Evolutionary conservation across 2,113 vertebrate genomes (phyloP).

Genomic region (Sapayoa aenigma): DNA sequence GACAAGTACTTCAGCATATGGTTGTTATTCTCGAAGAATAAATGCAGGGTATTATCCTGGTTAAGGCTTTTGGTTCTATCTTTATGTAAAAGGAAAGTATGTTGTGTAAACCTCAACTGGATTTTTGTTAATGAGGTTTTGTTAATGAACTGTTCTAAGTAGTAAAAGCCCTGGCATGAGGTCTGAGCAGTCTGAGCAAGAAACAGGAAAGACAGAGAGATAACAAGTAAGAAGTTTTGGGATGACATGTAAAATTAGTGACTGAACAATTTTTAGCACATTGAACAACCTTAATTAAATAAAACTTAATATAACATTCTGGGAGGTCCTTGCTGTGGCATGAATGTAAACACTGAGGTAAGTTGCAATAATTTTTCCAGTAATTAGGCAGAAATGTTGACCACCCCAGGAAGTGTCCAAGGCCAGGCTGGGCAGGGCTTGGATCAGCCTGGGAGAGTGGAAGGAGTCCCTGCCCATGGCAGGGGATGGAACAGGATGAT

Average conservation of each 20-base stretch:
- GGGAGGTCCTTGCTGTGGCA: not conserved
- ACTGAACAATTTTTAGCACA: not conserved
- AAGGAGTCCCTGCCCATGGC: not conserved
- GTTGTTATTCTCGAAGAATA: not conserved
- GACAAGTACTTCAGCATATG: not conserved
- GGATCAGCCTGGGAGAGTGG: not conserved
- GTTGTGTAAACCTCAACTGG: not conserved
- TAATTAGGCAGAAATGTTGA: not conserved
- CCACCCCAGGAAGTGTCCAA: not conserved
- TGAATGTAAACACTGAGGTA: not conserved
- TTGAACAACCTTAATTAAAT: not conserved
- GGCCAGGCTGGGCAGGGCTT: not conserved
- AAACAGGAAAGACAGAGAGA: not conserved
- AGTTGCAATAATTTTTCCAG: not conserved
- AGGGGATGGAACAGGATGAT: not conserved
- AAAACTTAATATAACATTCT: not conserved
- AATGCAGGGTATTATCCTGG: not conserved
- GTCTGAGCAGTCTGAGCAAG: not conserved
- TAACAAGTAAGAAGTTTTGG: not conserved
- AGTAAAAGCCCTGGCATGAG: not conserved
- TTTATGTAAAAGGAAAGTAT: not conserved
- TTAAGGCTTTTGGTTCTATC: not conserved
- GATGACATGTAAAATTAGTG: not conserved
- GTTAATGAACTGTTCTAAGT: not conserved
- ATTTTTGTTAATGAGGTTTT: not conserved